These are phyloP conservation scores for Rhabdophis nuchalis DNA, from an alignment of 2,797 vertebrate genomes.

Conservation along the genomic window DNA sequence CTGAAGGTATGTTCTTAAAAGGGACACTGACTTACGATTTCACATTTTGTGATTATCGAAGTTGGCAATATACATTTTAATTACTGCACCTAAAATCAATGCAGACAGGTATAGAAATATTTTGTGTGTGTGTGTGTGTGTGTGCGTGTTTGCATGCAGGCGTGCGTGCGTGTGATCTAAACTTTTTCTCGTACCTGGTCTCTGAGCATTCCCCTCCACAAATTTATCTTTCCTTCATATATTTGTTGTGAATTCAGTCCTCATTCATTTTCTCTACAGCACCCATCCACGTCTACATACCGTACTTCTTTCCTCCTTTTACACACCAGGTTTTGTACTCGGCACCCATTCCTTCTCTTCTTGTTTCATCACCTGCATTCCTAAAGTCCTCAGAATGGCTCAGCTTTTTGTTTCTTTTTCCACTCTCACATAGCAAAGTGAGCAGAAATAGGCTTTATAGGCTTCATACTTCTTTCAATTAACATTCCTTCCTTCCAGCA, in stretches of 20 bases:
- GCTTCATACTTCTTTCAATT: background rate
- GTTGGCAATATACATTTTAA: background rate
- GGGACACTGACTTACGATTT: background rate
- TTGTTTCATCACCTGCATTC: background rate
- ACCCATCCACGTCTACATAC: background rate
- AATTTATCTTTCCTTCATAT: background rate
- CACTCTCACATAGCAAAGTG: background rate
- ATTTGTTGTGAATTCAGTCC: background rate
- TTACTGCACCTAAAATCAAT: background rate
- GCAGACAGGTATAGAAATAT: background rate
- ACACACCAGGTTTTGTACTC: background rate
- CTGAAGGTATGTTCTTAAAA: slow-evolving; percentile 82
- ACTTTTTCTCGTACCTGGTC: background rate
- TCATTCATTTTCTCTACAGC: background rate
- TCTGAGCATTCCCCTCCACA: background rate
- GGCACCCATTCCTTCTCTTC: background rate
- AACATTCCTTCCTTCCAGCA: background rate
- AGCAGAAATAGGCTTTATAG: background rate
- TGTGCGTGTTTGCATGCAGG: too few relatives aligned
- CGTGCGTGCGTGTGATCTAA: background rate
- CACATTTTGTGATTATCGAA: background rate
- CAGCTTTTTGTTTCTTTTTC: background rate
- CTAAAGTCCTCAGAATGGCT: background rate
- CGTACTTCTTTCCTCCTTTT: background rate
- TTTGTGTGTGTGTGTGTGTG: background rate